phyloP scores from a whole-genome alignment of 1,140 invertebrate species.

The Drosophila asahinai region DNA sequence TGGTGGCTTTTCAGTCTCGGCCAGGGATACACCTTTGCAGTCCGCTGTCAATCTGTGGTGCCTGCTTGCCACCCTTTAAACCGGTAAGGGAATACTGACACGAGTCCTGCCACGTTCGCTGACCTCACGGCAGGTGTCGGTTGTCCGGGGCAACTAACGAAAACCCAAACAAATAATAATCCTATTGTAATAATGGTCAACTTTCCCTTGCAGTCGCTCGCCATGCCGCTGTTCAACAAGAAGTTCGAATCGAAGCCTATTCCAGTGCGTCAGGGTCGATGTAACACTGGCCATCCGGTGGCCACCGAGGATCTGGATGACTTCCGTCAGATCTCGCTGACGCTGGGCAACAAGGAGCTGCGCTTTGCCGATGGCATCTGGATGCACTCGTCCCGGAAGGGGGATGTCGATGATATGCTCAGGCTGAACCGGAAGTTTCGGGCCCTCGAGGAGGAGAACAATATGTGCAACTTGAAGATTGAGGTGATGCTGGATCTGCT shows the following conservation, averaged over 20 bases:
- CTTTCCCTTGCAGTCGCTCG: conserved; percentile 26
- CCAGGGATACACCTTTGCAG: conserved; percentile 22
- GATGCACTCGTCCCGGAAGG: conserved; percentile 74
- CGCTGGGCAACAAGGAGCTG: conserved; percentile 78
- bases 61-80: conserved; percentile 24
- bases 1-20: conserved; percentile 1
- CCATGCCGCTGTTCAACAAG: conserved; percentile 82
- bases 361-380: conserved; percentile 83
- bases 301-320: conserved; percentile 75
- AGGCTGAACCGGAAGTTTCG: conserved; percentile 74
- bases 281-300: conserved; percentile 70
- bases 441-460: conserved; percentile 79
- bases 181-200: conserved; percentile 26
- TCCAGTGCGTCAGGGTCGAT: conserved; percentile 65
- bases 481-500: conserved; percentile 80
- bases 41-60: conserved; percentile 40
- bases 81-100: conserved; percentile 21
- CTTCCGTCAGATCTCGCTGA: conserved; percentile 71
- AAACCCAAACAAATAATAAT: conserved; percentile 2
- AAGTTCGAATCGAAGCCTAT: conserved; percentile 81
- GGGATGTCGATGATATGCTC: conserved; percentile 73
- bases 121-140: conserved; percentile 35
- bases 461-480: conserved; percentile 81
- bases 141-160: conserved; percentile 67
- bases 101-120: conserved; percentile 28